Evolutionary conservation across 1,140 invertebrate genomes (phyloP).

Genomic region (Aphis craccivora): DNA sequence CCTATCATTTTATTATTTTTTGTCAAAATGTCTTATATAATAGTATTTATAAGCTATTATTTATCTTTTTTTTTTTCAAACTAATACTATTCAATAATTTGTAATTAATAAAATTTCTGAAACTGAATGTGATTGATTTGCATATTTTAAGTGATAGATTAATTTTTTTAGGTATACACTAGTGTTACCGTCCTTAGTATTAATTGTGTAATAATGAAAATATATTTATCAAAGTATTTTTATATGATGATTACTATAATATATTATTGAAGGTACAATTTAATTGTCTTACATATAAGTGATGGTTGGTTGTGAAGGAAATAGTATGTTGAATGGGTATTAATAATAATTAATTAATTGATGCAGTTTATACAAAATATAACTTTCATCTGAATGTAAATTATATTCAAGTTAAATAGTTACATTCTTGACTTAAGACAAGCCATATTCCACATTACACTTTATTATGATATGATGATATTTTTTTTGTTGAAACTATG

Average conservation of each 20-base stretch:
- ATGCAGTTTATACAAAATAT: neutral
- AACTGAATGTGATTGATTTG: neutral
- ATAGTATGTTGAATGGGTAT: slow-evolving; percentile 24
- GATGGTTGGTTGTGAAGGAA: slow-evolving; percentile 42
- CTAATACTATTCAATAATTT: neutral
- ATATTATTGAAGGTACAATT: neutral
- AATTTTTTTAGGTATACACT: neutral
- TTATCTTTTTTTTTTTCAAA: neutral
- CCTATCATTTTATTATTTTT: neutral
- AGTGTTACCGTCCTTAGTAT: slow-evolving; percentile 27
- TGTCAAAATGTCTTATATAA: slow-evolving; percentile 12
- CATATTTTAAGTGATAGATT: neutral
- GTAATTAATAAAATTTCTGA: neutral
- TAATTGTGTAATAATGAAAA: slow-evolving; percentile 12
- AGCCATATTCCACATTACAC: neutral
- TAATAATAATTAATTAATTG: slow-evolving; percentile 25
- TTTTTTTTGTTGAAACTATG: neutral
- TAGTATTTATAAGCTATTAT: neutral
- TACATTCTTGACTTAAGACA: neutral
- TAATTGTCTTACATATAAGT: slow-evolving; percentile 30
- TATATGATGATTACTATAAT: slow-evolving; percentile 34
- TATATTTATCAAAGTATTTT: slow-evolving; percentile 30
- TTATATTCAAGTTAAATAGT: neutral
- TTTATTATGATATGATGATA: neutral
- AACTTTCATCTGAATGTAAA: neutral